Percentiles rank a stretch among this genome's conserved stretches.
These are phyloP conservation scores for Cheilosia vulpina DNA, from an alignment of 2,888 invertebrate species.

Conservation along the genomic window DNA sequence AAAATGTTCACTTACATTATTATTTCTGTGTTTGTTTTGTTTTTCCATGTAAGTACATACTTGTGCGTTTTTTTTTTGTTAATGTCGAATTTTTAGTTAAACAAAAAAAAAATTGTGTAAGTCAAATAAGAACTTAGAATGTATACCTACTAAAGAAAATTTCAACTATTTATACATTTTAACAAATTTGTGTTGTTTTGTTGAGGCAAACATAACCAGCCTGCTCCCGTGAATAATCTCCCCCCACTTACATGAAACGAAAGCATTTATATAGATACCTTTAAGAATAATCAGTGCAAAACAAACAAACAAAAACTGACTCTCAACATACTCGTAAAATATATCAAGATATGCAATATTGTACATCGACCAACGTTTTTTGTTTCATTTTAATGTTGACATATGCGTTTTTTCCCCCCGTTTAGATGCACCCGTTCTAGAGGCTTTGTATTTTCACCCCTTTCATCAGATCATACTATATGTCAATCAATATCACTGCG, in stretches of 20 bases:
- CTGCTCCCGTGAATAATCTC: constrained; percentile 25
- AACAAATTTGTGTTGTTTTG: constrained; percentile 72
- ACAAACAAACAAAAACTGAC: neutral
- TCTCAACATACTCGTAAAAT: constrained; percentile 14
- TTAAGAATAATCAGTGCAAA: constrained; percentile 9
- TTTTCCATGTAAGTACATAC: constrained; percentile 5
- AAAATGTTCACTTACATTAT: constrained; percentile 45
- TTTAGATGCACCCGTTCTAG: constrained; percentile 36
- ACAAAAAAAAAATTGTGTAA: constrained; percentile 42
- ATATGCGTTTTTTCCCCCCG: neutral
- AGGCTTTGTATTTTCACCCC: constrained; percentile 28
- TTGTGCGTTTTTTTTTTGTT: constrained; percentile 12
- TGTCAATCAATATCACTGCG: neutral
- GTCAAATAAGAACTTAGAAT: constrained; percentile 36
- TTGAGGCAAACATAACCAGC: constrained; percentile 47
- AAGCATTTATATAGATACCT: neutral
- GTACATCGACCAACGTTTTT: constrained; percentile 76
- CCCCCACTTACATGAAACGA: constrained; percentile 30
- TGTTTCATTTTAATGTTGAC: constrained; percentile 25
- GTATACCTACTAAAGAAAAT: constrained; percentile 27
- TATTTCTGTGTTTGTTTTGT: constrained; percentile 30
- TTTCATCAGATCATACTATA: constrained; percentile 28
- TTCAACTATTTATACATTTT: constrained; percentile 9
- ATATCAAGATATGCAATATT: constrained; percentile 75
- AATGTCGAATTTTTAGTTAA: constrained; percentile 24